phyloP scores from a whole-genome alignment of 2,113 vertebrate species.

The Sciurus niger region DNA sequence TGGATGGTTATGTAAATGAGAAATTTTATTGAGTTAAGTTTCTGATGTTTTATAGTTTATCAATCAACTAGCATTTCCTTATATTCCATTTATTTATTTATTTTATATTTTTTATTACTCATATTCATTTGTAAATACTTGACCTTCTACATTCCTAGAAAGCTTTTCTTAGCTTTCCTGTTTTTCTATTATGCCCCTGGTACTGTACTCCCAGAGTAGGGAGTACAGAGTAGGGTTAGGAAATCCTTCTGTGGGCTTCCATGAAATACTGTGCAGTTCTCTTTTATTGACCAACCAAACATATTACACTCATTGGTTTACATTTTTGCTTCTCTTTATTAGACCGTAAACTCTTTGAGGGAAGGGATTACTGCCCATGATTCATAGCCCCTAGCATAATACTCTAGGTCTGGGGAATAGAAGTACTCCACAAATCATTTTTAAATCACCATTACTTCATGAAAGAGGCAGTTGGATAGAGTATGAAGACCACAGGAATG shows the following conservation, averaged over 20 bases:
- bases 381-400: background rate
- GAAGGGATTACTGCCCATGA: background rate
- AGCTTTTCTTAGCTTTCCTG: background rate
- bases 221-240: background rate
- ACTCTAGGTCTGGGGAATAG: background rate
- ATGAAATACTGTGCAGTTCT: background rate
- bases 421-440: conserved; percentile 19
- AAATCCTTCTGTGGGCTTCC: background rate
- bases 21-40: conserved; percentile 12
- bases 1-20: background rate
- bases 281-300: background rate
- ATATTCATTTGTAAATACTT: background rate
- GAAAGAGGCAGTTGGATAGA: background rate
- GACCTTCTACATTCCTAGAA: background rate
- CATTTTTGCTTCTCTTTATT: background rate
- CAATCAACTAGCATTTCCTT: background rate
- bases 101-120: background rate
- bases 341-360: conserved; percentile 19
- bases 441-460: background rate
- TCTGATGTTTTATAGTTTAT: background rate
- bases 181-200: background rate
- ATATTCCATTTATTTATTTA: background rate
- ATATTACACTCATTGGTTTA: conserved; percentile 21
- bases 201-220: background rate
- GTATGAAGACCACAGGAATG: background rate